Base-by-base conservation (phyloP, 1,140 invertebrate species). In the Hydropsyche tenuis region DNA sequence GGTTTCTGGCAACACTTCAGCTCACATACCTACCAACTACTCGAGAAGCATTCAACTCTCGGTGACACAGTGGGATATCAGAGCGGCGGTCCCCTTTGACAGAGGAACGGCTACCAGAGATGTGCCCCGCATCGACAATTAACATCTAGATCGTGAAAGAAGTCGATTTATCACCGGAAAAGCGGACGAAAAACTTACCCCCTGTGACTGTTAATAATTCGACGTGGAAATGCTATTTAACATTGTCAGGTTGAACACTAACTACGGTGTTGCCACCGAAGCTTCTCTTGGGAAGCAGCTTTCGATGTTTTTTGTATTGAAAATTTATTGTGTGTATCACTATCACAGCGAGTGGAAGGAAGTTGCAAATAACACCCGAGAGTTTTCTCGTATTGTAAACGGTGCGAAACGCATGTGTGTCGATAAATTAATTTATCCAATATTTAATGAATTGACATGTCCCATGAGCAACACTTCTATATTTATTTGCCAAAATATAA, bases 1-100 rank as follows among this genome's bases (percentile, higher is more conserved):
- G 65, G 65, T 68, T 68, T 68, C 65, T 68, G 65, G 65, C 46
- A 68, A 68, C 45, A 51, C 65, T 68, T 68, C 65, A 51, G 43
- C 45, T 68, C 51, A 53, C 45, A n/a, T n/a, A n/a, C n/a, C n/a
- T 37, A 37, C 30, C 30, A 37, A 37, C 30, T 37, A 37, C 30
- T 37, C 37, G 18, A 30, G 63, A 16, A 66, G 63, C 63, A 45
- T 66, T 66, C 63, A 68, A 48, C 45, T 51, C 14, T 48, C 65
- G 11, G 65, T 68, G 65, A 68, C 65, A 68, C 65, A 68, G 65
- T 68, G 65, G 65, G 65, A 48, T 12, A 68, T 68, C 65, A 51
- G 25, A 22, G 37, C 43, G 46, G 65, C 65, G 65, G 65, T 51
- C 46, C 23, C 30, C 65, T 68, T 68, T 68, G 65, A 68, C 43